Conservation (phyloP, 2,113 vertebrate genomes). For the Pica pica region DNA sequence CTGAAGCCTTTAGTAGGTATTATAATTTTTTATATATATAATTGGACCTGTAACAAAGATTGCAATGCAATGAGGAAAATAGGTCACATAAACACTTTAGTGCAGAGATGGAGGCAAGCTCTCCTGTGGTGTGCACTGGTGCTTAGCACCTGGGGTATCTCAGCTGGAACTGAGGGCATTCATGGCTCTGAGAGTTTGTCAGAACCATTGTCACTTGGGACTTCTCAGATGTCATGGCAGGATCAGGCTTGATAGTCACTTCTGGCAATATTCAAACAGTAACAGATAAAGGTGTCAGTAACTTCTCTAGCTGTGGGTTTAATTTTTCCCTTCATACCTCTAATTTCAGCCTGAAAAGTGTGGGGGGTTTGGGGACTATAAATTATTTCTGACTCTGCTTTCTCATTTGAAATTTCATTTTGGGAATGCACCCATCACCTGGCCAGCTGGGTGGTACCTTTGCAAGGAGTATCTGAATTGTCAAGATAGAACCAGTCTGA, state of each 20-base stretch:
- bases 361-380: fast-evolving
- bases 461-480: neutral
- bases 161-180: neutral
- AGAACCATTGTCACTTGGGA: neutral
- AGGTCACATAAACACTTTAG: fast-evolving
- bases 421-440: neutral
- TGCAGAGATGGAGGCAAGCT: neutral
- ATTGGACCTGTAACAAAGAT: neutral
- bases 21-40: neutral
- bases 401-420: neutral
- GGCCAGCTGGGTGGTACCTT: neutral
- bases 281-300: neutral
- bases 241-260: neutral
- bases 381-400: neutral
- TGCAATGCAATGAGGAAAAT: neutral
- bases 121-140: fast-evolving
- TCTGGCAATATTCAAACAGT: neutral
- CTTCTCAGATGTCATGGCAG: neutral
- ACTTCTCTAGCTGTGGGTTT: neutral
- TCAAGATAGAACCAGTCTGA: neutral
- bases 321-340: neutral
- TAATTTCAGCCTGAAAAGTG: neutral
- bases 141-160: neutral
- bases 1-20: neutral
- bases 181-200: neutral